Conservation (phyloP, 2,113 vertebrate species). For the Tragulus kanchil region DNA sequence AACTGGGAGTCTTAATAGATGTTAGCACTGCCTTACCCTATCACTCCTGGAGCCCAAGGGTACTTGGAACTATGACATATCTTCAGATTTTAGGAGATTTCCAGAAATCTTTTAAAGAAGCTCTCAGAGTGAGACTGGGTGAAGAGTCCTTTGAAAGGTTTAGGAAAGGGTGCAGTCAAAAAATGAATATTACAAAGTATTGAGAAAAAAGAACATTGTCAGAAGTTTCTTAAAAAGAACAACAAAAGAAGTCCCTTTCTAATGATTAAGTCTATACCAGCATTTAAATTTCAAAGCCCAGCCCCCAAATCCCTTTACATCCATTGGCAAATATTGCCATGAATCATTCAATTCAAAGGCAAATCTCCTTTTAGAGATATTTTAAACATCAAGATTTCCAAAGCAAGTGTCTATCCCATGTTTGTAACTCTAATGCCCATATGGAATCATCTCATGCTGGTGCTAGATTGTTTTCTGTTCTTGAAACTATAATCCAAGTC, state of each 20-base stretch:
- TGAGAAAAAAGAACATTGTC: not conserved
- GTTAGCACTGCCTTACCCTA: not conserved
- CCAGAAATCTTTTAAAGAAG: not conserved
- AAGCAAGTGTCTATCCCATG: not conserved
- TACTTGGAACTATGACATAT: not conserved
- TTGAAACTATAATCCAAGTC: not conserved
- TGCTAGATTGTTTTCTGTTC: not conserved
- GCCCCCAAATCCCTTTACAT: not conserved
- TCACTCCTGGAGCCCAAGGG: no score
- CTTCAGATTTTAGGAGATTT: not conserved
- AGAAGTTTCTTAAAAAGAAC: not conserved
- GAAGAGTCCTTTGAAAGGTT: not conserved
- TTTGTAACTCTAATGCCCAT: not conserved
- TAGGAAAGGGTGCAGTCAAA: not conserved
- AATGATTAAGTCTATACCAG: not conserved
- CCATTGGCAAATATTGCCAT: not conserved
- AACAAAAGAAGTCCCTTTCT: not conserved
- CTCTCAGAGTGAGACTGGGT: not conserved
- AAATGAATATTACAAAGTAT: not conserved
- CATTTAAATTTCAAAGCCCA: not conserved
- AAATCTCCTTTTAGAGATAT: not conserved
- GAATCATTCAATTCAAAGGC: not conserved
- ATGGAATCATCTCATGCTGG: not conserved
- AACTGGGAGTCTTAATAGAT: not conserved
- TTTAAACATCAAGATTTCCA: not conserved